These are phyloP conservation scores for Falco rusticolus DNA, from an alignment of 2,797 vertebrate species.

Conservation along the genomic window DNA sequence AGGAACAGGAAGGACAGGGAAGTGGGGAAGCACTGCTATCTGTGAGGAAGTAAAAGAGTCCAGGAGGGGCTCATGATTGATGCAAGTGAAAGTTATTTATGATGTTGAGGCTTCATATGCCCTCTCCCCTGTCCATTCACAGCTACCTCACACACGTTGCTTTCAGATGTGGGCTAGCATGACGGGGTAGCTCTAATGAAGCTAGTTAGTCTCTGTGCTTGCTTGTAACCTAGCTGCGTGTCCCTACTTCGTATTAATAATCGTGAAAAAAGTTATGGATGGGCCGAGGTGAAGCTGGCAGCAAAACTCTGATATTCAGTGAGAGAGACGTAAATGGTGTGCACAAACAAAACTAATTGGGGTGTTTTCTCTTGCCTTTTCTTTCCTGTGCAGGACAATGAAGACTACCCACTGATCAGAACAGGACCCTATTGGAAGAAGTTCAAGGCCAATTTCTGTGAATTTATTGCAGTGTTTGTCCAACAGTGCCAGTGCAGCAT, in stretches of 20 bases:
- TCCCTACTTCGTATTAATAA: not conserved
- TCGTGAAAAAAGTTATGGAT: accelerated
- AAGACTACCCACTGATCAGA: conserved; percentile 88
- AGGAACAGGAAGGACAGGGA: not conserved
- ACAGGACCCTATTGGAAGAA: conserved; percentile 87
- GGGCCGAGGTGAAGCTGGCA: not conserved
- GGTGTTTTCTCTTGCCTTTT: not conserved
- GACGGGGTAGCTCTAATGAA: not conserved
- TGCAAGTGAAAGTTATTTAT: not conserved
- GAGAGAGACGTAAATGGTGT: not conserved
- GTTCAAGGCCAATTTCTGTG: conserved; percentile 90
- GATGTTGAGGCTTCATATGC: not conserved
- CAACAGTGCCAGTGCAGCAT: conserved; percentile 87
- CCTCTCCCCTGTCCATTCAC: not conserved
- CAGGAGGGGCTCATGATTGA: not conserved
- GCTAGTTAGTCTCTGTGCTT: not conserved
- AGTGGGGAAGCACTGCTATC: not conserved
- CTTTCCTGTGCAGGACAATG: conserved; percentile 78
- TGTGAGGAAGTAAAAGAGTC: not conserved
- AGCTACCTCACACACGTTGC: accelerated
- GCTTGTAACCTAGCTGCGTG: not conserved
- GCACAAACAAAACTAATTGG: not conserved
- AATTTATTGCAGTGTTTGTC: conserved; percentile 89
- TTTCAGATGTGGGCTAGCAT: not conserved
- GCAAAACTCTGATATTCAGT: not conserved